phyloP scores from a whole-genome alignment of 2,113 vertebrate species.

The Amblyornis subalaris region DNA sequence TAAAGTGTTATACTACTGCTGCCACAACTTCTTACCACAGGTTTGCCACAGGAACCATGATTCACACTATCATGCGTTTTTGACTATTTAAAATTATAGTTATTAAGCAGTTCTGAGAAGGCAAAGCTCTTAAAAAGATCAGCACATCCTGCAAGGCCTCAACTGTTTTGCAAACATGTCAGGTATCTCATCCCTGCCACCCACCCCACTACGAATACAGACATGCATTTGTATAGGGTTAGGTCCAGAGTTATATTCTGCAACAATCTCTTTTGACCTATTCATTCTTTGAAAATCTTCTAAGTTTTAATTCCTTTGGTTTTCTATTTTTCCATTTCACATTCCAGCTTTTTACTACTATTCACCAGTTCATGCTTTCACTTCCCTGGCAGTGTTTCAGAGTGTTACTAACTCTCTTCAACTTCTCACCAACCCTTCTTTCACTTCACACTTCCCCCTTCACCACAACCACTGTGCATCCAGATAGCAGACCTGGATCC shows the following conservation, averaged over 20 bases:
- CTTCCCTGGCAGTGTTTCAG: neutral
- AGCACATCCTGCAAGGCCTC: neutral
- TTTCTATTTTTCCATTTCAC: neutral
- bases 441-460: neutral
- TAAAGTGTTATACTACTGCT: constrained; percentile 27
- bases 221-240: neutral
- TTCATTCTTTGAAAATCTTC: neutral
- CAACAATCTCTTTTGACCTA: neutral
- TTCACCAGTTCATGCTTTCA: neutral
- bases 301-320: neutral
- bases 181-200: neutral
- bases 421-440: neutral
- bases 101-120: constrained; percentile 43
- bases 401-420: neutral
- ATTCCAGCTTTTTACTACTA: neutral
- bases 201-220: neutral
- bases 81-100: constrained; percentile 25
- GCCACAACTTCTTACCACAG: constrained; percentile 31
- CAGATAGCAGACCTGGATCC: neutral
- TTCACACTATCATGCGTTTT: constrained; percentile 41
- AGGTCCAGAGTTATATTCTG: neutral
- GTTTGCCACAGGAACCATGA: constrained; percentile 59
- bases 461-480: neutral
- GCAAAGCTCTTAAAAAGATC: neutral
- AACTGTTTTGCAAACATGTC: neutral